These are phyloP conservation scores for Phyllotreta striolata DNA, from an alignment of 2,888 invertebrate species.

Conservation along the genomic window DNA sequence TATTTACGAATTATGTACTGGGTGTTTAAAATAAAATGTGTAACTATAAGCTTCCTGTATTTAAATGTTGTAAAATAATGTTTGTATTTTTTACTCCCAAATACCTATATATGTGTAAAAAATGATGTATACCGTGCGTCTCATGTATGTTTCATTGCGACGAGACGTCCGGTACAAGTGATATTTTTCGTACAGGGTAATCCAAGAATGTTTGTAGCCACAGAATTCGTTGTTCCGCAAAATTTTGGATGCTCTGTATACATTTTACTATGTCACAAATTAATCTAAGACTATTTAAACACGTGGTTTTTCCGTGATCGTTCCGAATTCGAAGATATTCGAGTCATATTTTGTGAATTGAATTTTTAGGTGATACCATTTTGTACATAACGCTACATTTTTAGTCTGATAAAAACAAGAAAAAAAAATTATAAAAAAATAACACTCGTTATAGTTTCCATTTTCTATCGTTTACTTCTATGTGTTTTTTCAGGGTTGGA, in stretches of 20 bases:
- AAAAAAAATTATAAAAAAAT: slow-evolving; percentile 28
- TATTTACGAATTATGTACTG: slow-evolving; percentile 11
- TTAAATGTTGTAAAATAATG: slow-evolving; percentile 22
- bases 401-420: slow-evolving; percentile 32
- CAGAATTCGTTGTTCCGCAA: neutral
- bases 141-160: neutral
- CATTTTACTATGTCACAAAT: slow-evolving; percentile 7
- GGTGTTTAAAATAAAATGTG: slow-evolving; percentile 21
- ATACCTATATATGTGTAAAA: neutral
- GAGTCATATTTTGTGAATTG: slow-evolving; percentile 36
- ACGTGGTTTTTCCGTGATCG: slow-evolving; percentile 7
- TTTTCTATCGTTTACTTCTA: slow-evolving; percentile 39
- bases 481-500: slow-evolving; percentile 14
- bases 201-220: slow-evolving; percentile 5
- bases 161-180: slow-evolving; percentile 10
- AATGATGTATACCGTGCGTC: slow-evolving; percentile 7
- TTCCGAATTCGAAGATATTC: slow-evolving; percentile 6
- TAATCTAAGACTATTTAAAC: slow-evolving; percentile 3
- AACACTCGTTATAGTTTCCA: slow-evolving; percentile 40
- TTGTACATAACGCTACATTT: slow-evolving; percentile 51
- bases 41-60: slow-evolving; percentile 23
- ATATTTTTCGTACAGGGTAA: slow-evolving; percentile 1
- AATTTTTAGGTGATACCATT: slow-evolving; percentile 53
- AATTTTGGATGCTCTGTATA: slow-evolving; percentile 13
- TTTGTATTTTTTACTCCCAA: slow-evolving; percentile 16